Base-by-base conservation (phyloP, 2,797 vertebrate species). In the Geotrypetes seraphini region DNA sequence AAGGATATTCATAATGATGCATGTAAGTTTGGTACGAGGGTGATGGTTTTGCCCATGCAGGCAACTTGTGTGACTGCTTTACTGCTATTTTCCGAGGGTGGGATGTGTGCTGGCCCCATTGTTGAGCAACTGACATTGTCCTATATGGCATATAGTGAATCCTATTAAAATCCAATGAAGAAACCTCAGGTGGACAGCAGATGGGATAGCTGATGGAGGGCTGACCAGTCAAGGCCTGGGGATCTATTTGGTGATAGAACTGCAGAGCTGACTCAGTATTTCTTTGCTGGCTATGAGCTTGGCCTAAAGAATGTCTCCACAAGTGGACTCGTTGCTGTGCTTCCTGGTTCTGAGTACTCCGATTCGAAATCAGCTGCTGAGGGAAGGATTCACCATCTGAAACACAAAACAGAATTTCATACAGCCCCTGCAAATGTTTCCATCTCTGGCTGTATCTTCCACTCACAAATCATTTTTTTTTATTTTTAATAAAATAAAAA, bases 261-360 rank as follows among this genome's bases (percentile, higher is more conserved):
- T 66, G 65, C 10, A 78, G 31, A 78, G 63, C 44, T 77, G 78
- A 83, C 75, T n/a, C n/a, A n/a, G n/a, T n/a, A n/a, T n/a, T n/a
- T n/a, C n/a, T n/a, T n/a, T n/a, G 29, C 27, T 39, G 36, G 7
- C 47, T 89, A 40, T 84, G 75, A 46, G 91, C 88, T 48, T 71
- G 84, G 36, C 80, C 84, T 0, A 89, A 79, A 47, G 83, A 83
- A 42, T 79, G 84, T 30, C 78, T 89, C 59, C 86, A 66, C 30
- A 94, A 85, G 44, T 88, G 86, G 37, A 93, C 89, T 43, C 83
- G 69, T 43, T 83, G 86, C 36, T 79, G 88, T 1, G 85, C 87
- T 55, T 91, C 88, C 19, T 78, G 44, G 47, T 66, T 79, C 33
- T 52, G 85, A 41, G 69, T 80, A n/a, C 72, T 64, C 49, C 79